Base-by-base conservation (phyloP, 2,888 invertebrate species). In the Drosophila mulleri region DNA sequence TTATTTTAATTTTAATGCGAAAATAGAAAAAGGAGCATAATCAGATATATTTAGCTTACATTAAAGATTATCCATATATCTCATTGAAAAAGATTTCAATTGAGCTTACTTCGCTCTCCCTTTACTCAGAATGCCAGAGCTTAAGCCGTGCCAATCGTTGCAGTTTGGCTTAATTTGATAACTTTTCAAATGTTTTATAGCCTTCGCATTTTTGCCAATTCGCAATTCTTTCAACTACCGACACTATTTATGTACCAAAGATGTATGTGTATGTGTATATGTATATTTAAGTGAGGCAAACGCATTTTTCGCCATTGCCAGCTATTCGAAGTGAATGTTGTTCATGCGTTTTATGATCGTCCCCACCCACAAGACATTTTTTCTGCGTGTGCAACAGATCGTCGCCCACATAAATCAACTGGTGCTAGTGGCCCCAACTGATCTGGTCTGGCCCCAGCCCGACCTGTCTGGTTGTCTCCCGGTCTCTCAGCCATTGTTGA, bases 331-430 rank as follows among this genome's bases (percentile, higher is more conserved):
- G 88, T 85, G 88, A 88, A 88, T 83, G 88, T 88, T 85, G 83
- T 69, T 80, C 75, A 64, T 74, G 59, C 69, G 69, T 77, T 74
- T 69, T 74, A 75, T 74, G 66, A 69, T 78, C 66, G 63, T 60
- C 75, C 48, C 75, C 75, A 77, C 66, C 76, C 78, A 73, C 62
- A 67, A 78, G 59, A 58, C 64, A 67, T 58, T 67, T 77, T 32
- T 53, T 62, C 18, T 35, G 37, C 23, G 65, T 60, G 56, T 54
- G 35, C 57, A 59, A 59, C 47, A 50, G 62, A 50, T 61, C 69
- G 80, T 70, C 89, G 89, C 87, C 89, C 87, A 84, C 83, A 84
- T 84, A 84, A 84, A 88, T 84, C 89, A 83, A 88, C 67, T 73
- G 39, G 12, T 79, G 82, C 52, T 60, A 64, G 68, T 66, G 66